Evolutionary conservation across 1,140 invertebrate species (phyloP), one percentile per base, ranked within the genome.

Genomic region (Gryllus bimaculatus): DNA sequence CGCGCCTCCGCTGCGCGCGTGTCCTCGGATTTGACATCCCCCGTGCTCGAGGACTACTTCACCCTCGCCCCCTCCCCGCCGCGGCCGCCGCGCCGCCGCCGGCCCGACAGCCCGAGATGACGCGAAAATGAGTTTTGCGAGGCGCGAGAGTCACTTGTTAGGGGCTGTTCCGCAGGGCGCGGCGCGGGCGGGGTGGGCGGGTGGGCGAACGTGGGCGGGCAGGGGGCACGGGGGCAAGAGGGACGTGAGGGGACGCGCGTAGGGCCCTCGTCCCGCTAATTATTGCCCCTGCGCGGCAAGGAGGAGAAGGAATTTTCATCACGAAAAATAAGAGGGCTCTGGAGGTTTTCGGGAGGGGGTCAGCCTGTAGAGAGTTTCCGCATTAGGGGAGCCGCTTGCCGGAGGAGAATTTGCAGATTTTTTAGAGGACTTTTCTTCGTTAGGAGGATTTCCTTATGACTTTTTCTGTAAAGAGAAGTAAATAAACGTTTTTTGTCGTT

Each of bases 401-500:
- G 10, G 54, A 66, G 54, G 54, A 66, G 54, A 66, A 66, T 66
- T 66, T 66, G 54, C 10, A 66, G 54, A 66, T 13, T 66, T 66
- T 66, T 66, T 66, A 66, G 54, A 66, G 54, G 54, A 66, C 54
- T 66, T 66, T 66, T 66, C 54, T 66, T 66, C 54, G 54, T 66
- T 66, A 66, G 54, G 54, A 66, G 54, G 54, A 66, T 66, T 66
- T 66, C 54, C 54, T 66, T 66, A 66, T 66, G 54, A 66, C 54
- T 18, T 66, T 66, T 66, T 66, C 18, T 66, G 54, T 18, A 7
- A 66, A 66, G 26, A 7, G 10, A 66, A 66, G 54, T 66, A 66
- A 66, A 66, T 66, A 66, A 66, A 66, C 18, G 54, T 66, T 66
- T n/a, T 39, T 39, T 18, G 54, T 18, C 18, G 54, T 66, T 10